Base-by-base conservation (phyloP, 2,888 invertebrate species). In the Podotricha telesiphe region DNA sequence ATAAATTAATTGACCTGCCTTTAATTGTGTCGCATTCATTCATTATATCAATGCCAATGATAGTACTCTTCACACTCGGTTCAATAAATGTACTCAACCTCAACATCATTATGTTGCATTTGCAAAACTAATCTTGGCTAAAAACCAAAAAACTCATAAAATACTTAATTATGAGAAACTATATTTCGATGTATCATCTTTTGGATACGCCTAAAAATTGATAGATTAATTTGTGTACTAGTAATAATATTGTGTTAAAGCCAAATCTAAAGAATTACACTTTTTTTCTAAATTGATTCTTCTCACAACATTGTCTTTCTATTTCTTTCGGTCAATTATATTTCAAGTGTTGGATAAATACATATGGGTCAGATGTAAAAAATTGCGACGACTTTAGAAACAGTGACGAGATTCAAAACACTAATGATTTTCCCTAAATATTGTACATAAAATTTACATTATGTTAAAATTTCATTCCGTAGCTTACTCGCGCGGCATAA, bases 401-500 rank as follows among this genome's bases (percentile, higher is more conserved):
- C n/a, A 6, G 59, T 15, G 15, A 34, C 19, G 17, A 48, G 34
- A 47, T 19, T 13, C 7, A 19, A 11, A 17, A 34, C 8, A 53
- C 42, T 45, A n/a, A 48, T 34, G 17, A 11, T 45, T 47, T 47
- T 42, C 2, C 20, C 28, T n/a, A 20, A 66, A 70, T 66, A n/a
- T 66, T 34, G 45, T 65, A 20, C 34, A 69, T 65, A 65, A 42
- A 59, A 65, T 69, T 65, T 22, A 68, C 55, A 73, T 68, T 66
- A 67, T 66, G 65, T 69, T 71, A 70, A 67, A 69, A 67, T 68
- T 59, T 73, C 59, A 72, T 71, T 68, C 58, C 72, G 62, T 65
- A 68, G 63, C 61, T 65, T 63, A 64, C 71, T 73, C 59, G 69
- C 74, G 65, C 62, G 63, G 70, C 70, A 73, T 71, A 72, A 74